These are phyloP conservation scores for Centropus unirufus DNA, from an alignment of 2,113 vertebrate genomes.

Conservation along the genomic window DNA sequence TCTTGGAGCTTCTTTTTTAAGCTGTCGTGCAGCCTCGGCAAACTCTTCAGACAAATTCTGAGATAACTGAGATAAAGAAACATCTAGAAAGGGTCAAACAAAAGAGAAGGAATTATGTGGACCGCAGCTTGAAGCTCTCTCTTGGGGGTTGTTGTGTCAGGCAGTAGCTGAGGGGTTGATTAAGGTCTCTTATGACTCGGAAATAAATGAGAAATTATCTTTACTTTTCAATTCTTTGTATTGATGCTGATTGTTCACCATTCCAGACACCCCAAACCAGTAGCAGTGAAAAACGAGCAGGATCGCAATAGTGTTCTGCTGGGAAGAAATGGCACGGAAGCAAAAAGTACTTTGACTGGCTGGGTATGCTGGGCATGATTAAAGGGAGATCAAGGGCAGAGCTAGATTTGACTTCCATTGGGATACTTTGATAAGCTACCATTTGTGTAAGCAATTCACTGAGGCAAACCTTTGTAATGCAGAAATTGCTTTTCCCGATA, in stretches of 20 bases:
- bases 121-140: neutral
- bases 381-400: neutral
- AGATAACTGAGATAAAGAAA: conserved; percentile 78
- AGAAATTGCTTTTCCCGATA: neutral
- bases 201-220: neutral
- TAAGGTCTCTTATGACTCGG: neutral
- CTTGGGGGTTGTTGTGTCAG: neutral
- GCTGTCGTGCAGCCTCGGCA: conserved; percentile 78
- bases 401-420: neutral
- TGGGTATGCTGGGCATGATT: neutral
- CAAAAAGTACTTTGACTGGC: neutral
- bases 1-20: conserved; percentile 79
- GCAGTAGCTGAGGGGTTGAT: neutral
- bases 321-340: neutral
- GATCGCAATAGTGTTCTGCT: neutral
- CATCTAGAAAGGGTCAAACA: conserved; percentile 73
- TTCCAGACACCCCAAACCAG: neutral
- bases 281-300: neutral
- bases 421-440: neutral
- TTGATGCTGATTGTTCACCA: neutral
- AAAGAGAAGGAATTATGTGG: neutral
- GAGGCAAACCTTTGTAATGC: neutral
- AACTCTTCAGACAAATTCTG: conserved; percentile 79
- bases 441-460: neutral
- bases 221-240: neutral